Evolutionary conservation across 2,888 invertebrate species (phyloP), one percentile per base, ranked within the genome.

Genomic region (Aleiodes testaceus): DNA sequence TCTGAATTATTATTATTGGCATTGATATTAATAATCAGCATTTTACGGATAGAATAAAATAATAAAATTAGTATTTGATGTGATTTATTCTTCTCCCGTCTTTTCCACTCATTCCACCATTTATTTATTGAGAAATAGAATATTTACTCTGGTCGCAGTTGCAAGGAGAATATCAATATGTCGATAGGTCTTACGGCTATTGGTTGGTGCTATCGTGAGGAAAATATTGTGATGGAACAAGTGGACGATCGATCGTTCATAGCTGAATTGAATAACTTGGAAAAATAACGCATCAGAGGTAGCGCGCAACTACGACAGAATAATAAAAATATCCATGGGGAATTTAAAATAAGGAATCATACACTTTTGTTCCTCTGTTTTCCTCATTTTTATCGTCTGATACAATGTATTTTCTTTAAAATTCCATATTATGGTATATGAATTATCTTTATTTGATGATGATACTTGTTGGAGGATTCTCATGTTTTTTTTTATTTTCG

Each of bases 181-280:
- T 66, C 61, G 66, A 49, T 14, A 61, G 61, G 70, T 66, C 61
- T 59, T 66, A 59, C 47, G 66, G 70, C 59, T 70, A 70, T 70
- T 59, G 65, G 55, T n/a, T 65, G 59, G 36, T 49, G 59, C 42
- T 55, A 49, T 59, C 65, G 49, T 26, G 49, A 70, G 50, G 50
- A 45, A 66, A 63, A 67, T 67, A 67, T 71, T 66, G 67, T 66
- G 63, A 67, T 52, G 53, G 45, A 71, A 63, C 44, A 45, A 53
- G 59, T 59, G 30, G 26, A 67, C 45, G 44, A 70, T 65, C 70
- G 42, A 65, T 65, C 30, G 64, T 20, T 36, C 16, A 11, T 50
- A 44, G 52, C 49, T 42, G 64, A 64, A 69, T 69, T 52, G 52
- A 69, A 69, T 69, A 64, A 64, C 63, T 44, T 59, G 45, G 22